Base-by-base conservation (phyloP, 2,113 vertebrate species). In the Hippocampus mohnikei region DNA sequence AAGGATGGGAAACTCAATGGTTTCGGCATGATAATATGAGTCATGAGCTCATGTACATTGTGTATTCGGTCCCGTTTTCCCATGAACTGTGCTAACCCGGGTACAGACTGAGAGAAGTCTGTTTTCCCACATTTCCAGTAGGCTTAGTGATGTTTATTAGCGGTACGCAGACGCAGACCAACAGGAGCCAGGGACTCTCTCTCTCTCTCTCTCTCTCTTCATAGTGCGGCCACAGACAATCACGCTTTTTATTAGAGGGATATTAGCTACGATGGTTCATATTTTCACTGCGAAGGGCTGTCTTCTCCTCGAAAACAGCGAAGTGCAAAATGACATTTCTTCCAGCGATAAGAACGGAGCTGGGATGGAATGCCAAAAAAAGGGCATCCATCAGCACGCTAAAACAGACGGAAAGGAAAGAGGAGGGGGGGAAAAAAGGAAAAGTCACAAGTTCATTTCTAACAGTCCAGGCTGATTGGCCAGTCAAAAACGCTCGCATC, bases 111-210 rank as follows among this genome's bases (percentile, higher is more conserved):
- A 79, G 80, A 85, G 80, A 87, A 79, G 72, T 77, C 74, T 87
- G 84, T 82, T 85, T 83, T 82, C 84, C 86, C 83, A 74, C 84
- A 79, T 88, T 86, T 90, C 90, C 90, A 89, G 87, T 87, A 85
- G 87, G 86, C 82, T 88, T 85, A 83, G 72, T 83, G 83, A 65
- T 90, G 90, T 91, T 91, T 92, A 91, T 91, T 91, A 91, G 88
- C 88, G 85, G 84, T 83, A 85, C 81, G 84, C 56, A 85, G 86
- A 91, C 84, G 83, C 87, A 90, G 89, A 92, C 91, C 87, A 89
- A 91, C 86, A 88, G 90, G 90, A 91, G 91, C 89, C 91, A 89
- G 86, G 84, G 84, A 89, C 83, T 55, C 50, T 46, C 42, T 65
- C 60, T 62, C 62, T 65, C 23, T 46, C n/a, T 21, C 29, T 33